Conservation (phyloP, 2,888 invertebrate species). For the Choristoneura rosaceana region DNA sequence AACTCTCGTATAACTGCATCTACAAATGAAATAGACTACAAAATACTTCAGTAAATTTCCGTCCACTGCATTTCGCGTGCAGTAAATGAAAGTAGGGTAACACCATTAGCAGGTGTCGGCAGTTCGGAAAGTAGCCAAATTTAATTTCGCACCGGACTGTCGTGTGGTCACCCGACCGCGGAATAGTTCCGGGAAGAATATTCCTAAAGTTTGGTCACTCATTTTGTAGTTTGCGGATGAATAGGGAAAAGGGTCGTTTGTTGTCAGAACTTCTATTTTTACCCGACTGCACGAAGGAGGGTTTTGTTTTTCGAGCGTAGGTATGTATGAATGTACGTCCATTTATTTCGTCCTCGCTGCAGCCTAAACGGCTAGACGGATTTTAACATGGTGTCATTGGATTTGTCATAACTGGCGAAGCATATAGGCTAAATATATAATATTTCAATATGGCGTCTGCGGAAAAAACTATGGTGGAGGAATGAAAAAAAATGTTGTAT, state of each 20-base stretch:
- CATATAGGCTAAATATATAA: too few relatives aligned
- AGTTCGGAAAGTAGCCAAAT: slow-evolving; percentile 33
- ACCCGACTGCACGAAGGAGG: too few relatives aligned
- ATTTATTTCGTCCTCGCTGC: too few relatives aligned
- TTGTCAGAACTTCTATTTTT: background rate
- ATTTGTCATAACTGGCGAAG: too few relatives aligned
- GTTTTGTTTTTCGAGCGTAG: too few relatives aligned
- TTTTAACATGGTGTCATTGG: too few relatives aligned
- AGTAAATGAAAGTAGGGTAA: slow-evolving; percentile 12
- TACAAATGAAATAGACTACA: background rate
- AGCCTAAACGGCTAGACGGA: too few relatives aligned
- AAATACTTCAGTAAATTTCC: background rate
- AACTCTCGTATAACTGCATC: too few relatives aligned
- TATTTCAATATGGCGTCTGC: too few relatives aligned
- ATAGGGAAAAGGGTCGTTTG: background rate
- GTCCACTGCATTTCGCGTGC: background rate
- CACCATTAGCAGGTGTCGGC: slow-evolving; percentile 21
- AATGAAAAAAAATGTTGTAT: too few relatives aligned
- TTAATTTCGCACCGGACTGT: slow-evolving; percentile 29
- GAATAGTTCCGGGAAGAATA: slow-evolving; percentile 16
- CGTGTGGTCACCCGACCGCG: slow-evolving; percentile 25
- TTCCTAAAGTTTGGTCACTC: background rate
- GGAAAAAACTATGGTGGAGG: too few relatives aligned
- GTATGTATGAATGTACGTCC: too few relatives aligned
- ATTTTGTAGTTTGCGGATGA: slow-evolving; percentile 4